These are phyloP conservation scores for Enhydra lutris DNA, from an alignment of 2,113 vertebrate species.

Conservation along the genomic window DNA sequence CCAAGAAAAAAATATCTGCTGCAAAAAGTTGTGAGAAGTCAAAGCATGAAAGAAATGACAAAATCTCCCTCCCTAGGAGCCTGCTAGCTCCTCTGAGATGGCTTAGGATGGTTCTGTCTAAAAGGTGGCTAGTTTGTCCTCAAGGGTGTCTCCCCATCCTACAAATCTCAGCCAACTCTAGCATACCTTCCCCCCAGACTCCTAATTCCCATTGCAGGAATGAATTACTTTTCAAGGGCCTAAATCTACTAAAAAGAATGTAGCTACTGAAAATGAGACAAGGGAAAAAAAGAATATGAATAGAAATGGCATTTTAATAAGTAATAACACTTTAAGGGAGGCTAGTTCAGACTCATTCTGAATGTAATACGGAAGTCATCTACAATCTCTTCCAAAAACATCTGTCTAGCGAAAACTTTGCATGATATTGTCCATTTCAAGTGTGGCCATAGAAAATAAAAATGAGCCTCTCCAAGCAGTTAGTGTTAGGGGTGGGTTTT, in stretches of 20 bases:
- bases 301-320: slow-evolving; percentile 72
- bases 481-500: background rate
- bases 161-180: background rate
- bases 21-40: background rate
- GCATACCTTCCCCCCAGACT: background rate
- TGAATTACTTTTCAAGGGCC: slow-evolving; percentile 48
- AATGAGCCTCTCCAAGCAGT: slow-evolving; percentile 23
- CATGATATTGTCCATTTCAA: background rate
- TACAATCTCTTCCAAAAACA: slow-evolving; percentile 15
- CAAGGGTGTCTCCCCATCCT: background rate
- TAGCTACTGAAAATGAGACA: slow-evolving; percentile 47
- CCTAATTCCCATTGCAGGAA: background rate
- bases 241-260: slow-evolving; percentile 50
- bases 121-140: background rate
- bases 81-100: background rate
- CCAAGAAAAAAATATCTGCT: background rate
- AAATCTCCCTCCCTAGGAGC: background rate
- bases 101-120: background rate
- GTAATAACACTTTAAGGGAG: slow-evolving; percentile 54
- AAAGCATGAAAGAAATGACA: background rate
- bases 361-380: slow-evolving; percentile 53
- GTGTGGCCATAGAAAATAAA: slow-evolving; percentile 33
- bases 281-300: slow-evolving; percentile 38
- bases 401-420: background rate
- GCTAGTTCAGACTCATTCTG: slow-evolving; percentile 41